Percentiles rank a stretch among this genome's conserved stretches.
These are phyloP conservation scores for Brachionus calyciflorus DNA, from an alignment of 1,140 invertebrate genomes.

Conservation along the genomic window DNA sequence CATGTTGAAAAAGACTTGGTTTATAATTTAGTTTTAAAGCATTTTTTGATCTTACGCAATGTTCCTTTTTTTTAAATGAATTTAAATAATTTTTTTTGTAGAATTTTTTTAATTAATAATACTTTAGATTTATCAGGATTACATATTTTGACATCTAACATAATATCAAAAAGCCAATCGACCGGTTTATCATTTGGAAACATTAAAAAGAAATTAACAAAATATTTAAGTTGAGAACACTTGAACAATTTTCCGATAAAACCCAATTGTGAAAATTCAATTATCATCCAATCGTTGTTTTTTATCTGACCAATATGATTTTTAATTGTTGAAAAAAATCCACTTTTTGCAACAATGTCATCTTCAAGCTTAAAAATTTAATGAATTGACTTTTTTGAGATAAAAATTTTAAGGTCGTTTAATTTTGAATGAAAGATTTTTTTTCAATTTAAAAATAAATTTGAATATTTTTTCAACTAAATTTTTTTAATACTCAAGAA, in stretches of 20 bases:
- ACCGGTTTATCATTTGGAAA: constrained; percentile 94
- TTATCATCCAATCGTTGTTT: constrained; percentile 80
- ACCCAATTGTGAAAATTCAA: constrained; percentile 84
- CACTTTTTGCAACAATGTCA: constrained; percentile 81
- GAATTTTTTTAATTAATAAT: not conserved
- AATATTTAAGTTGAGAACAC: constrained; percentile 77
- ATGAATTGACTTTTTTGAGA: not conserved
- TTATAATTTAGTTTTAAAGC: constrained; percentile 68
- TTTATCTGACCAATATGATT: constrained; percentile 75
- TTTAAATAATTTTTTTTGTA: constrained; percentile 19
- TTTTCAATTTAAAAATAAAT: too few relatives aligned
- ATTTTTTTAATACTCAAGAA: not conserved
- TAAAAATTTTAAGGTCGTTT: not conserved
- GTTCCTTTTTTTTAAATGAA: constrained; percentile 68
- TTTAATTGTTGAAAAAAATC: constrained; percentile 81
- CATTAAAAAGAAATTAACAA: constrained; percentile 88
- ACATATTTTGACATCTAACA: constrained; percentile 74
- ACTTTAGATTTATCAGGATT: constrained; percentile 62
- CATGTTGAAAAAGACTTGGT: constrained; percentile 90
- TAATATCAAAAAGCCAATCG: constrained; percentile 81
- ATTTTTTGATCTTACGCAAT: constrained; percentile 67
- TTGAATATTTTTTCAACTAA: not conserved
- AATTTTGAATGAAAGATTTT: too few relatives aligned
- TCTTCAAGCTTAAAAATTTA: constrained; percentile 84
- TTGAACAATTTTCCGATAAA: constrained; percentile 78